A percentile compares a stretch with the other conserved stretches of the same genome.
These are phyloP conservation scores for Villa cingulata DNA, from an alignment of 2,888 invertebrate genomes.

Conservation along the genomic window DNA sequence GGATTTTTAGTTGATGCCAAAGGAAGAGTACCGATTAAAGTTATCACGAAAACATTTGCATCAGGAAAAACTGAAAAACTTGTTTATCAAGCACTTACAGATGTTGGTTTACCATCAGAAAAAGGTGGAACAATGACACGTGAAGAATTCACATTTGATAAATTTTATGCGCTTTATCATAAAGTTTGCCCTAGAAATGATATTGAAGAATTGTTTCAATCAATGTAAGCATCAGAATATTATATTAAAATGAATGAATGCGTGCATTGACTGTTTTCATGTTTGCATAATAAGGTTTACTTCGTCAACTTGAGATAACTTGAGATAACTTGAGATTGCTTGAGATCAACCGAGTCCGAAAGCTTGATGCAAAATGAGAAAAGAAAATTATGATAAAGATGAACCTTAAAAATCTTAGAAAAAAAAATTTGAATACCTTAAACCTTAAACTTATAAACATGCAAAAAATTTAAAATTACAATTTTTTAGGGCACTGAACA, in stretches of 20 bases:
- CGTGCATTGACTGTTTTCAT: no score
- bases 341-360: no score
- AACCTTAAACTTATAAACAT: no score
- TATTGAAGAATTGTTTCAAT: conserved; percentile 92
- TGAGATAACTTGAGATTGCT: no score
- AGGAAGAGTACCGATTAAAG: conserved; percentile 93
- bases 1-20: conserved; percentile 86
- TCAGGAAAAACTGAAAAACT: conserved; percentile 99
- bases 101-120: conserved; percentile 84
- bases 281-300: no score
- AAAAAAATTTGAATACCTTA: no score
- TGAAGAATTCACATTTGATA: conserved; percentile 92
- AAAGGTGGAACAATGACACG: conserved; percentile 94
- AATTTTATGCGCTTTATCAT: conserved; percentile 95
- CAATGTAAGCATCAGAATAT: conserved; percentile 59
- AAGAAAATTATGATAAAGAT: no score
- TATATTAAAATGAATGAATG: not conserved
- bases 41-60: conserved; percentile 92
- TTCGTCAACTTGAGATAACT: no score
- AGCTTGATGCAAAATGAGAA: no score
- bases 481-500: no score
- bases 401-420: no score
- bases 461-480: no score
- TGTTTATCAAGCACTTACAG: conserved; percentile 91
- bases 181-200: conserved; percentile 98